Evolutionary conservation across 92 coral and sea anemone species (phyloP).

Genomic region (Parazoanthus atlanticus): DNA sequence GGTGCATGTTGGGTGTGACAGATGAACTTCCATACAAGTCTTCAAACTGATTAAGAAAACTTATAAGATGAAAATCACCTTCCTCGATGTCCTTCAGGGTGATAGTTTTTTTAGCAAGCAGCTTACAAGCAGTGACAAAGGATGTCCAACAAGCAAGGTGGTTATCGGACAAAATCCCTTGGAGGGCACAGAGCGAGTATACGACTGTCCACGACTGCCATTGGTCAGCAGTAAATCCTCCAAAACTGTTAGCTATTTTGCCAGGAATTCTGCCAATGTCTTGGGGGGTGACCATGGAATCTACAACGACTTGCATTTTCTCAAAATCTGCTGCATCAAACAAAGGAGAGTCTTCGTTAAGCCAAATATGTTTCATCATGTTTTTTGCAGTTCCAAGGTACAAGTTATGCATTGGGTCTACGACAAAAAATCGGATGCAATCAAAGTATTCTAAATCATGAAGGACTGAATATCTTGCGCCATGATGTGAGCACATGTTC

Average conservation of each 20-base stretch:
- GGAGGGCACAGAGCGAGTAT: conserved; percentile 53
- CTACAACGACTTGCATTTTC: conserved; percentile 50
- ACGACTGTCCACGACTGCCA: conserved; percentile 71
- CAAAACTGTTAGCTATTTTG: conserved; percentile 57
- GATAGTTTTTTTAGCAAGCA: conserved; percentile 54
- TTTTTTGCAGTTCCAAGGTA: conserved; percentile 62
- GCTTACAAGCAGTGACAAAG: conserved; percentile 66
- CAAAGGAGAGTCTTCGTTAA: conserved; percentile 48
- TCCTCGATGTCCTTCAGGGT: conserved; percentile 44
- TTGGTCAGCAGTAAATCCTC: conserved; percentile 71
- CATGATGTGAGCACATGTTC: conserved; percentile 50
- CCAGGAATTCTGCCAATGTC: conserved; percentile 67
- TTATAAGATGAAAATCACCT: conserved; percentile 45
- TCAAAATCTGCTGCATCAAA: conserved; percentile 42
- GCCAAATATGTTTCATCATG: conserved; percentile 67
- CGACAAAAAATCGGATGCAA: conserved; percentile 60
- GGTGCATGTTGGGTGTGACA: conserved; percentile 76
- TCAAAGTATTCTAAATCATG: conserved; percentile 65
- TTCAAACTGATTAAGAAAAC: conserved; percentile 47
- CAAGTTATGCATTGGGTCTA: conserved; percentile 66
- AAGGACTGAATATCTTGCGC: conserved; percentile 65
- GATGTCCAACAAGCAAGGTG: conserved; percentile 64
- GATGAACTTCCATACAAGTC: conserved; percentile 43
- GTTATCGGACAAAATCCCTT: conserved; percentile 57
- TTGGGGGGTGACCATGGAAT: conserved; percentile 59